Evolutionary conservation across 1,140 invertebrate species (phyloP).

Genomic region (Zaprionus inermis): DNA sequence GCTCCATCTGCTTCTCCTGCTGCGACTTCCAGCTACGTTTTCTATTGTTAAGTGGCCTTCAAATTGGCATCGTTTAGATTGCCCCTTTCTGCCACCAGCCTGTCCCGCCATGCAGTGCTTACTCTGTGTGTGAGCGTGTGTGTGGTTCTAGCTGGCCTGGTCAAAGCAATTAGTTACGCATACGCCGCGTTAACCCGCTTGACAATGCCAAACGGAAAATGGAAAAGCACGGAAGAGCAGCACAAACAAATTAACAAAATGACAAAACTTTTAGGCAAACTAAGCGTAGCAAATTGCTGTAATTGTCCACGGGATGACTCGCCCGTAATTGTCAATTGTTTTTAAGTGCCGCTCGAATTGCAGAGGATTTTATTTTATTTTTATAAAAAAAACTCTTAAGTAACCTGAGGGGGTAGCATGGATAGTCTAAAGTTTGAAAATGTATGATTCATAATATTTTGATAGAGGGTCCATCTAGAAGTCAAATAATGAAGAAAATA

Average conservation of each 20-base stretch:
- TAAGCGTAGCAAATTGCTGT: conserved; percentile 31
- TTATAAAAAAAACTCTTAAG: background rate
- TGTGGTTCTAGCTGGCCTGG: conserved; percentile 25
- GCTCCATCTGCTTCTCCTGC: background rate
- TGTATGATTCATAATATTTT: no score
- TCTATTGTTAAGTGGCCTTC: conserved; percentile 48
- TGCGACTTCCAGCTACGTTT: background rate
- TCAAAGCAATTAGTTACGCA: conserved; percentile 63
- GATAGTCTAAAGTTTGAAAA: no score
- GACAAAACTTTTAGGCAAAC: conserved; percentile 41
- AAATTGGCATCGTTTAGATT: conserved; percentile 61
- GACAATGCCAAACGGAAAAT: conserved; percentile 19
- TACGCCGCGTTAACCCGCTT: conserved; percentile 45
- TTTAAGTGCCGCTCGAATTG: background rate
- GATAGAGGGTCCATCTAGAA: no score
- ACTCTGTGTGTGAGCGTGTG: conserved; percentile 1
- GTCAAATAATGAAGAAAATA: no score
- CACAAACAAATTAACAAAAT: conserved; percentile 44
- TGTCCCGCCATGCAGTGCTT: conserved; percentile 12
- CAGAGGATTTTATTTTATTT: background rate
- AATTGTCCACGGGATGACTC: background rate
- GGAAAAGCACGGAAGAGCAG: conserved; percentile 15
- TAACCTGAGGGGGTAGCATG: no score
- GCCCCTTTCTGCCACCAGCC: conserved; percentile 10
- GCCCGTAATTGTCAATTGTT: conserved; percentile 24